Conservation (phyloP, 2,113 vertebrate species). For the Manacus vitellinus region DNA sequence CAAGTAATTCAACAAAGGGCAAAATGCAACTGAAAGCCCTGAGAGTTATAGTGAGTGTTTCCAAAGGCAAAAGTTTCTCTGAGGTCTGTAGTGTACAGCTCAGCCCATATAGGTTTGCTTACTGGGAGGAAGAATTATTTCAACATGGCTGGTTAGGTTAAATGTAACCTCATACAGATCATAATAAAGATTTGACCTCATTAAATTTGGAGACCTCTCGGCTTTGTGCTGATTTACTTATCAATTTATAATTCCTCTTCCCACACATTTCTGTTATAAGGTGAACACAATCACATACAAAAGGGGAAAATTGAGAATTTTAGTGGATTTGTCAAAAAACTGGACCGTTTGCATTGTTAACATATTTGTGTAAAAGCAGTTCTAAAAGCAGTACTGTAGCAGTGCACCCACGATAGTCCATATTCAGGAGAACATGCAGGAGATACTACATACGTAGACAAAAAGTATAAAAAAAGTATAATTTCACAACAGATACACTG, state of each 20-base stretch:
- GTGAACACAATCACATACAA: not conserved
- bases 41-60: not conserved
- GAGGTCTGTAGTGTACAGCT: not conserved
- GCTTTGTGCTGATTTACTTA: not conserved
- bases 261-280: rapidly evolving
- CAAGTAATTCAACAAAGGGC: not conserved
- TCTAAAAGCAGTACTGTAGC: not conserved
- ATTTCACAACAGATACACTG: not conserved
- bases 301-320: not conserved
- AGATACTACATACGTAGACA: not conserved
- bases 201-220: not conserved
- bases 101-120: not conserved
- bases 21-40: not conserved
- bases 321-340: not conserved
- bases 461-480: not conserved
- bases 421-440: not conserved
- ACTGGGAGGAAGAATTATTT: not conserved
- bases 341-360: not conserved
- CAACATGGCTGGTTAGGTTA: not conserved
- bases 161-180: not conserved
- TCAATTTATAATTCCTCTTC: not conserved
- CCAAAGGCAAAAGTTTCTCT: not conserved
- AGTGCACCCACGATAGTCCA: rapidly evolving
- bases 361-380: not conserved
- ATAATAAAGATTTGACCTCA: not conserved